Percentiles rank a stretch among this genome's conserved stretches.
Evolutionary conservation across 2,797 vertebrate species (phyloP).

Genomic region (Steatocranus sp.): DNA sequence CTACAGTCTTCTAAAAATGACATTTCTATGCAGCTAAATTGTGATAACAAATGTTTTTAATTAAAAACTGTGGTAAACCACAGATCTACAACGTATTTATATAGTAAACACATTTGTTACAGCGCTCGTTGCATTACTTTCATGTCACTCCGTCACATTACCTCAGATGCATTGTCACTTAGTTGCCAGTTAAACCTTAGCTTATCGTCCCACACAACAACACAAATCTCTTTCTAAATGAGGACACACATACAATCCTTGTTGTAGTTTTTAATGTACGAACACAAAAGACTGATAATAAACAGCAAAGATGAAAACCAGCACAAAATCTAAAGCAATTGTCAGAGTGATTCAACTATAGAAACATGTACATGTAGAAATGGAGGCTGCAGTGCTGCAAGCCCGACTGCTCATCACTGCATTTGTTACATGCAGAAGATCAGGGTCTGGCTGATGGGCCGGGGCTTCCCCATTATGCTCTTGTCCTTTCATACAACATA

Average conservation of each 20-base stretch:
- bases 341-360: background rate
- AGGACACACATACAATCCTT: background rate
- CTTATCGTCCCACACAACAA: fast-evolving
- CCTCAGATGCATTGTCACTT: background rate
- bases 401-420: background rate
- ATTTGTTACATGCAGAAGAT: background rate
- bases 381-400: background rate
- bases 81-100: background rate
- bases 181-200: background rate
- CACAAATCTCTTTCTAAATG: background rate
- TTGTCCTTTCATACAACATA: fast-evolving
- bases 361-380: background rate
- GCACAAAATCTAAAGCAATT: background rate
- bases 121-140: background rate
- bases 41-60: background rate
- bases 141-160: background rate
- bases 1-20: background rate
- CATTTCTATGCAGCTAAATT: background rate
- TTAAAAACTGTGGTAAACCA: background rate
- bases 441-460: background rate
- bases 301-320: fast-evolving
- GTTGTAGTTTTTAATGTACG: background rate
- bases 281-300: background rate
- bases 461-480: background rate
- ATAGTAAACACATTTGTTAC: background rate